Percentiles rank a stretch among this genome's conserved stretches.
Evolutionary conservation across 2,113 vertebrate species (phyloP).

Genomic region (Tapirus terrestris): DNA sequence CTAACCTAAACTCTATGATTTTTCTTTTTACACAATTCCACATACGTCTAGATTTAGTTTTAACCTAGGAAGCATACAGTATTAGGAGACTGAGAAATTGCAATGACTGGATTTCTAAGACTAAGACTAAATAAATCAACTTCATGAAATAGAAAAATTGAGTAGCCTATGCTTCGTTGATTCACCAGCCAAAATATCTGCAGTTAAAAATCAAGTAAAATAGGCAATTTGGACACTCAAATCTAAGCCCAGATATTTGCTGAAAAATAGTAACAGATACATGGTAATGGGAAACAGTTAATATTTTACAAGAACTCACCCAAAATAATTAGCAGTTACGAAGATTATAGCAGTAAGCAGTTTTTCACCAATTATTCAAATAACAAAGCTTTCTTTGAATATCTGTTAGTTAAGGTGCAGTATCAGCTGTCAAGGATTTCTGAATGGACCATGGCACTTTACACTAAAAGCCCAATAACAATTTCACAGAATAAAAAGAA

Average conservation of each 20-base stretch:
- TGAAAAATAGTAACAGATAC: not conserved
- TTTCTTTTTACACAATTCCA: not conserved
- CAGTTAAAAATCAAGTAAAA: conserved; percentile 8
- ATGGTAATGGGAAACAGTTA: not conserved
- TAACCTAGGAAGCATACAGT: not conserved
- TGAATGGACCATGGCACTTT: conserved; percentile 22
- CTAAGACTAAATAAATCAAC: conserved; percentile 42
- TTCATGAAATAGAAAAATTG: not conserved
- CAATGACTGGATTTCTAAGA: conserved; percentile 39
- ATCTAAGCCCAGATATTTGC: not conserved
- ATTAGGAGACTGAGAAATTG: not conserved
- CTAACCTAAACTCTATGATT: not conserved
- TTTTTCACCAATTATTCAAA: conserved; percentile 7
- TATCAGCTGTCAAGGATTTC: conserved; percentile 10
- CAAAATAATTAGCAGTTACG: conserved; percentile 45
- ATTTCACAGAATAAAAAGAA: conserved; percentile 52
- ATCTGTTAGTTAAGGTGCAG: not conserved
- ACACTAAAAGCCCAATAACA: not conserved
- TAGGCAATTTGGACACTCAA: not conserved
- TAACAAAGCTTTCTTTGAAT: not conserved
- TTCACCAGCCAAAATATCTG: not conserved
- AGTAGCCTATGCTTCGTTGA: not conserved
- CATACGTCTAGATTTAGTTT: not conserved
- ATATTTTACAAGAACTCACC: not conserved
- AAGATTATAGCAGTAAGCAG: not conserved